Percentiles rank a stretch among this genome's conserved stretches.
Evolutionary conservation across 2,113 vertebrate genomes (phyloP).

Genomic region (Lepus europaeus): DNA sequence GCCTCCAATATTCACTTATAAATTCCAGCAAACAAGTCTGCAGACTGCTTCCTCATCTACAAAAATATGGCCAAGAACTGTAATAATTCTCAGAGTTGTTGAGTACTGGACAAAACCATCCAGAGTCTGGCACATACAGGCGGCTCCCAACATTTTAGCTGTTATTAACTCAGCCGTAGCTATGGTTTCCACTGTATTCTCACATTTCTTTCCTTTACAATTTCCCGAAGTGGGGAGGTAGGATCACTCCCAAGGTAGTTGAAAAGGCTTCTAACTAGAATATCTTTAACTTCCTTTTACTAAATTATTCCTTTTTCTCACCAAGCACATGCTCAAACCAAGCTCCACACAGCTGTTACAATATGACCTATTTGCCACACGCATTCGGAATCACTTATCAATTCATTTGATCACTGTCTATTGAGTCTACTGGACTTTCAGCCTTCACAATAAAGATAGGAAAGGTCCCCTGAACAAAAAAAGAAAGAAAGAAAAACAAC

Average conservation of each 20-base stretch:
- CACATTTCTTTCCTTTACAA: conserved; percentile 12
- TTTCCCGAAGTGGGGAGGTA: neutral
- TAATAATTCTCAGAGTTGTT: too few species aligned
- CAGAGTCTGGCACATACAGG: neutral
- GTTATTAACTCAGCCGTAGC: neutral
- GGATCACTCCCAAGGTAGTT: neutral
- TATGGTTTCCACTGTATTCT: neutral
- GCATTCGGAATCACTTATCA: neutral
- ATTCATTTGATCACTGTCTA: neutral
- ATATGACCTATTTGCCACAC: neutral
- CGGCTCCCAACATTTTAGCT: neutral
- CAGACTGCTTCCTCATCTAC: neutral
- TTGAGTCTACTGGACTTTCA: neutral
- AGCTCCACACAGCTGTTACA: neutral
- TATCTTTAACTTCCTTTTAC: neutral
- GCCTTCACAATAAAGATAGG: neutral
- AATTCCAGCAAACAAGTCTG: neutral
- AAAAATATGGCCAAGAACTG: neutral
- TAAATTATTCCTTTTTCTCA: neutral
- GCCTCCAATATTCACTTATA: neutral
- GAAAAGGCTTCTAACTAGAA: neutral
- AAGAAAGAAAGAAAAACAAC: too few species aligned
- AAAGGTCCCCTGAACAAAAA: neutral
- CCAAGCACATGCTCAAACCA: neutral
- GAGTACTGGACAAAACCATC: neutral